phyloP scores from a whole-genome alignment of 2,797 vertebrate genomes.

The Cygnus olor region DNA sequence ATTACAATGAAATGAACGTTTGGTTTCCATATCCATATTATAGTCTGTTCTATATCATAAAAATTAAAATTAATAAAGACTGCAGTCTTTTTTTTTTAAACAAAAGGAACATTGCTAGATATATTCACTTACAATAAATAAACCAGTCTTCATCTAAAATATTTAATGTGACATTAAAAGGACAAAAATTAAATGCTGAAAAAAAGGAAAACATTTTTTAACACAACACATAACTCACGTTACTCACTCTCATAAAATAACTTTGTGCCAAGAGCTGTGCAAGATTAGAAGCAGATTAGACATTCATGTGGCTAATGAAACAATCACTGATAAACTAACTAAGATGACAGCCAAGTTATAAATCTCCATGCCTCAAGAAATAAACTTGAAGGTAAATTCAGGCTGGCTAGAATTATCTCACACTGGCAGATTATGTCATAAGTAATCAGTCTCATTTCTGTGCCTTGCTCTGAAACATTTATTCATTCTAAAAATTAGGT shows the following conservation, averaged over 20 bases:
- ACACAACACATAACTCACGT: not conserved
- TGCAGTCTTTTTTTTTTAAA: not conserved
- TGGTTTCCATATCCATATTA: not conserved
- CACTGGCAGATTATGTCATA: not conserved
- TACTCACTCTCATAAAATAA: slow-evolving; percentile 7
- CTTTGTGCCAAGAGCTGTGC: not conserved
- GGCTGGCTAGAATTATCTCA: not conserved
- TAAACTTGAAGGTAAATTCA: not conserved
- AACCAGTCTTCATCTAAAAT: not conserved
- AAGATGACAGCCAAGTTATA: not conserved
- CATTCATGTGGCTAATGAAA: not conserved
- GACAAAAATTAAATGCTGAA: not conserved
- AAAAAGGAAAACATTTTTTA: slow-evolving; percentile 4
- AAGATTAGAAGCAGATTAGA: not conserved
- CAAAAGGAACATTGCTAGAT: not conserved
- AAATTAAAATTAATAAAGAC: not conserved
- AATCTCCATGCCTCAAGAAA: not conserved
- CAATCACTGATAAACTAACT: not conserved
- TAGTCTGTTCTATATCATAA: not conserved
- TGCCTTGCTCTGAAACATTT: not conserved
- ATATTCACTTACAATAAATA: not conserved
- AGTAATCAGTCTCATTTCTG: slow-evolving; percentile 17
- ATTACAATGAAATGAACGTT: not conserved
- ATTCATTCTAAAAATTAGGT: not conserved
- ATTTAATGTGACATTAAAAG: not conserved